phyloP scores from a whole-genome alignment of 2,888 invertebrate genomes.

The Euclidia mi region DNA sequence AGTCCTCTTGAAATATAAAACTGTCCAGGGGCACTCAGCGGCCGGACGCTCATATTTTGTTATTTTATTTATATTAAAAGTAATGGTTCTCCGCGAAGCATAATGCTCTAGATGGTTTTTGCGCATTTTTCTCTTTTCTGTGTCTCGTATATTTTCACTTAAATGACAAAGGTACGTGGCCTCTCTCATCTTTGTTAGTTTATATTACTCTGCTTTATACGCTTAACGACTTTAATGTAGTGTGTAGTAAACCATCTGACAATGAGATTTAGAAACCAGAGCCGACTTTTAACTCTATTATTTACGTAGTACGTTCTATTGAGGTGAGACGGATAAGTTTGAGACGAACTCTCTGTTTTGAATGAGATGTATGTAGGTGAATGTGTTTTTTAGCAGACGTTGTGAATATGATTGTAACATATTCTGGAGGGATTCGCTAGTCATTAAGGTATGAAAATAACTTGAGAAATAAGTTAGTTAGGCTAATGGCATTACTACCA shows the following conservation, averaged over 20 bases:
- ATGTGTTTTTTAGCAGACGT: too few relatives aligned
- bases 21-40: slow-evolving; percentile 88
- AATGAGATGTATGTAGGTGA: too few relatives aligned
- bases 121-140: slow-evolving; percentile 87
- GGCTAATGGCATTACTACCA: too few relatives aligned
- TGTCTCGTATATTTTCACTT: slow-evolving; percentile 89
- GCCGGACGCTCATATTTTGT: slow-evolving; percentile 90
- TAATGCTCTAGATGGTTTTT: slow-evolving; percentile 87
- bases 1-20: slow-evolving; percentile 85
- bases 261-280: slow-evolving; percentile 1
- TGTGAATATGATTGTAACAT: too few relatives aligned
- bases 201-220: slow-evolving; percentile 68
- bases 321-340: neutral
- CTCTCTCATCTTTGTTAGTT: slow-evolving; percentile 79
- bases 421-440: too few relatives aligned
- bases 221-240: slow-evolving; percentile 54
- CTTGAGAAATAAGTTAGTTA: too few relatives aligned
- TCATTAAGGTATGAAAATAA: too few relatives aligned
- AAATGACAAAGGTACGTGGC: slow-evolving; percentile 87
- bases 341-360: neutral
- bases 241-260: slow-evolving; percentile 10
- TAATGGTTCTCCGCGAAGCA: slow-evolving; percentile 86
- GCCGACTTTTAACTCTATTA: neutral
- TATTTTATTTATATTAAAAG: slow-evolving; percentile 90
- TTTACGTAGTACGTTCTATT: neutral